Evolutionary conservation across 2,888 invertebrate genomes (phyloP), one percentile per base, ranked within the genome.

Genomic region (Ditylenchus weischeri): DNA sequence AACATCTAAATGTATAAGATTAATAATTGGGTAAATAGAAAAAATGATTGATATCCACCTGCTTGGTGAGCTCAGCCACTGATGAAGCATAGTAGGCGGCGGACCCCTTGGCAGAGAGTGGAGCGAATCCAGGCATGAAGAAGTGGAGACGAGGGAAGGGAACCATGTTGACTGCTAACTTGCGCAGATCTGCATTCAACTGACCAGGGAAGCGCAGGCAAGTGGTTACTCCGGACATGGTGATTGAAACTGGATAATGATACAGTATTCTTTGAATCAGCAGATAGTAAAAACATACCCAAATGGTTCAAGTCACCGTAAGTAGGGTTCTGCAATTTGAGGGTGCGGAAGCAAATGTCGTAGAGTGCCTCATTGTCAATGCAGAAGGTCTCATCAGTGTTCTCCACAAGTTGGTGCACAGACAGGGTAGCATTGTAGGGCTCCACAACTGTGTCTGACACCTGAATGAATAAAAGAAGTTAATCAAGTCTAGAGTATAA

Each of bases 251-350:
- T 62, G 91, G 86, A 85, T 91, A 85, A 19, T n/a, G 15, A n/a
- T 18, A 59, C n/a, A 38, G n/a, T 21, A 51, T 64, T 48, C 18
- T 29, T 29, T 5, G 29, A 5, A 29, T 29, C 29, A 29, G 29
- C 29, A 29, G 29, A 29, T 29, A 29, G 29, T 4, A 29, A 29
- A 29, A 29, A 35, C 35, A 21, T n/a, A 91, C 91, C 69, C n/a
- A 92, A 86, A 85, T 92, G 87, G 84, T 92, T 92, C 71, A 92
- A 86, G 84, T 92, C 92, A 61, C 91, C 90, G 83, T 92, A 92
- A 43, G 73, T 90, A 21, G 92, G 92, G 80, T 90, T 86, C 65
- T 84, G 83, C 66, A 87, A 81, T 77, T 87, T 87, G 43, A 87
- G 80, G 1, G 87, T 87, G 69, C 86, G 81, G 83, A 86, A 86